phyloP scores from a whole-genome alignment of 2,797 vertebrate species.

The Allobates femoralis region DNA sequence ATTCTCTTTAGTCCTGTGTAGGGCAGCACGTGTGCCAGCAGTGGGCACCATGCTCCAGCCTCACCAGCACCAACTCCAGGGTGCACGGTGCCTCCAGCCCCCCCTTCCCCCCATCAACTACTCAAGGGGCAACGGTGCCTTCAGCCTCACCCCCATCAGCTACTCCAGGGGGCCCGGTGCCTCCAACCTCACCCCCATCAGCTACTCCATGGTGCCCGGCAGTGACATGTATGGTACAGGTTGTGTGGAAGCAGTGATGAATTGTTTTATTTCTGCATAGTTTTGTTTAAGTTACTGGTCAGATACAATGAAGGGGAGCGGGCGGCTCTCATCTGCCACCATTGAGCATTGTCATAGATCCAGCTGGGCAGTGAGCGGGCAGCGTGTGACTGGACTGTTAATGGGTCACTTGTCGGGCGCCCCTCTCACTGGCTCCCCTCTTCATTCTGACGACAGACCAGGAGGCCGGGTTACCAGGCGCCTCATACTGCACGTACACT shows the following conservation, averaged over 20 bases:
- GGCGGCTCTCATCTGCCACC: background rate
- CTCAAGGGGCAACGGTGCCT: no score
- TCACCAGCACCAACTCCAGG: background rate
- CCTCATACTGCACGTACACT: conserved; percentile 53
- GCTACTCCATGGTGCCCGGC: no score
- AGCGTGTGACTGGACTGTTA: conserved; percentile 73
- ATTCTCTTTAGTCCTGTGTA: no score
- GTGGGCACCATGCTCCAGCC: background rate
- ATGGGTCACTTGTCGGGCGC: conserved; percentile 67
- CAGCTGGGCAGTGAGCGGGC: conserved; percentile 6
- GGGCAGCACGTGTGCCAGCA: background rate
- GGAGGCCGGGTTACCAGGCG: conserved; percentile 16
- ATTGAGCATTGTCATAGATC: conserved; percentile 39
- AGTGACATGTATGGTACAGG: no score
- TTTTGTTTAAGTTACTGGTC: background rate
- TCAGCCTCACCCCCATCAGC: no score
- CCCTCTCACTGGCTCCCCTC: background rate
- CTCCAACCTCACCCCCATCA: no score
- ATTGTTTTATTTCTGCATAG: background rate
- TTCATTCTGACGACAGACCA: background rate
- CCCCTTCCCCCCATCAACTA: no score
- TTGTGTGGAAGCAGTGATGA: background rate
- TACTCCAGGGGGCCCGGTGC: no score
- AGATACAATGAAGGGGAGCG: background rate
- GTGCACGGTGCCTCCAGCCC: background rate